phyloP scores from a whole-genome alignment of 2,113 vertebrate species.

The Bos taurus region DNA sequence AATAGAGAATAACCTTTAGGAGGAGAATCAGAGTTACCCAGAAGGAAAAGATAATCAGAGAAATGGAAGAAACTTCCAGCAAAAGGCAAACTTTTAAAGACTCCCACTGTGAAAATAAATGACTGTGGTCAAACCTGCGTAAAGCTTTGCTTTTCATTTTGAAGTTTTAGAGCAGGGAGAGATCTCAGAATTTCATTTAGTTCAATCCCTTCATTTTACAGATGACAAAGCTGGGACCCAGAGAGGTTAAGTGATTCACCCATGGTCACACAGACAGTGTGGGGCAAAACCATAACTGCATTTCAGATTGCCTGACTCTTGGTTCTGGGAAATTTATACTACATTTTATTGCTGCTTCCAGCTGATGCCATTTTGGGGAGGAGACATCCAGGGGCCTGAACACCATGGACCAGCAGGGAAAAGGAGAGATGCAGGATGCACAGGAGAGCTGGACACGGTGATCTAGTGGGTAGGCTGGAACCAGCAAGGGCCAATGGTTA shows the following conservation, averaged over 20 bases:
- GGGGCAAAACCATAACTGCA: neutral
- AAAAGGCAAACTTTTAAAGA: conserved; percentile 35
- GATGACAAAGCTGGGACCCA: neutral
- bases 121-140: neutral
- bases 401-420: neutral
- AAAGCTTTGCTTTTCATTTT: conserved; percentile 37
- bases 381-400: neutral
- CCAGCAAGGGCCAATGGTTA: neutral
- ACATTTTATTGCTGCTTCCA: neutral
- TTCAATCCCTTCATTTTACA: neutral
- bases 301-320: neutral
- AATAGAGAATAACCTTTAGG: neutral
- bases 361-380: neutral
- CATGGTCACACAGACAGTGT: neutral
- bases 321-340: neutral
- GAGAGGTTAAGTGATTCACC: conserved; percentile 8
- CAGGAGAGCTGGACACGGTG: neutral
- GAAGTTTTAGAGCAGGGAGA: neutral
- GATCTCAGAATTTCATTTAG: neutral
- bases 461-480: neutral
- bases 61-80: conserved; percentile 22
- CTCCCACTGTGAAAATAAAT: conserved; percentile 48
- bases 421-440: neutral
- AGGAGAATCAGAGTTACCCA: conserved; percentile 22
- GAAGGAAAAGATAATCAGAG: conserved; percentile 43